phyloP scores from a whole-genome alignment of 2,888 invertebrate genomes.

The Cylloceria caligata region DNA sequence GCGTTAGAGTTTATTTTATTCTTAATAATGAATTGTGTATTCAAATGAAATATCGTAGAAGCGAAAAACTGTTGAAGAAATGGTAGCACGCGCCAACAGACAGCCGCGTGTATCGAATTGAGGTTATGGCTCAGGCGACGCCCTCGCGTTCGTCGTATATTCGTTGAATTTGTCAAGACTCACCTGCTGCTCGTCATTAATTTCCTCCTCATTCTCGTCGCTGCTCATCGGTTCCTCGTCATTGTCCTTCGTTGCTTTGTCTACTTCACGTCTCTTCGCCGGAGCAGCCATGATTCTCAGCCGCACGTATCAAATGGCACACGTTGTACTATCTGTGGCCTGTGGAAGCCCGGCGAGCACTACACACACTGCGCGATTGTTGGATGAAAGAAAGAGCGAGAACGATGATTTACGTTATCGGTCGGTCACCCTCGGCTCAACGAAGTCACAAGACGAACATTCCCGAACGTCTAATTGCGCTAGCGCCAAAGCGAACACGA shows the following conservation, averaged over 20 bases:
- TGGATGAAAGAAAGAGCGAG: background rate
- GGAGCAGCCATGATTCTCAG: constrained; percentile 80
- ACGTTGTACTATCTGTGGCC: constrained; percentile 7
- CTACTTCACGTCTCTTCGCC: constrained; percentile 80
- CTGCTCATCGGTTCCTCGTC: constrained; percentile 75
- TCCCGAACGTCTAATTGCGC: constrained; percentile 3
- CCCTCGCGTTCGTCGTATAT: constrained; percentile 32
- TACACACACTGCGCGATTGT: background rate
- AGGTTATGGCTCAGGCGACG: constrained; percentile 64
- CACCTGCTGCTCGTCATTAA: constrained; percentile 75
- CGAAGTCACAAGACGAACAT: background rate
- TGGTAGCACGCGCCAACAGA: background rate
- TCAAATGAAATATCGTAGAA: background rate
- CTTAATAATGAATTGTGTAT: background rate
- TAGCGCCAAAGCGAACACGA: background rate
- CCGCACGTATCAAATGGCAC: constrained; percentile 64
- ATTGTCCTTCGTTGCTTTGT: constrained; percentile 71
- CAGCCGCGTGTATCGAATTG: constrained; percentile 56
- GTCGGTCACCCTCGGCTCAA: constrained; percentile 8
- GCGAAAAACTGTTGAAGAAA: background rate
- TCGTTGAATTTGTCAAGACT: constrained; percentile 21
- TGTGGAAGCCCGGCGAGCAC: background rate
- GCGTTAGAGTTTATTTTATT: background rate
- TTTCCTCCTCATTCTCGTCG: constrained; percentile 75
- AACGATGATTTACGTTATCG: background rate